These are phyloP conservation scores for Bombus confusus DNA, from an alignment of 1,140 invertebrate species.

Conservation along the genomic window DNA sequence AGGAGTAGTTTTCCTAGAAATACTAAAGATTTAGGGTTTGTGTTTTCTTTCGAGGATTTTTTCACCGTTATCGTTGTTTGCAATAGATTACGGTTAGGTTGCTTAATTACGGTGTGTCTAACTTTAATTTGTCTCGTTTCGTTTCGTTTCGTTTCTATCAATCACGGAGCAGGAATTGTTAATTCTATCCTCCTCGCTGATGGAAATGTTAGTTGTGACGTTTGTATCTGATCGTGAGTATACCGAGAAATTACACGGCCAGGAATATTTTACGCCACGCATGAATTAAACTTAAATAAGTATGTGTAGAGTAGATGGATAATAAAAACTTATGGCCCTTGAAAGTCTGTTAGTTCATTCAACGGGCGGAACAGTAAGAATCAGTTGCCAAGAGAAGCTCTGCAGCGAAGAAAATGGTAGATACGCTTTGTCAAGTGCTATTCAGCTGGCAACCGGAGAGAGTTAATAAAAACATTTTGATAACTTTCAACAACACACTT, in stretches of 20 bases:
- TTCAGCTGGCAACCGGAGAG: background rate
- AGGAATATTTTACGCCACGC: too few relatives aligned
- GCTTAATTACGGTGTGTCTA: too few relatives aligned
- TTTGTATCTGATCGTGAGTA: too few relatives aligned
- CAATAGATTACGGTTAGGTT: too few relatives aligned
- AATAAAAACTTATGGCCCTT: too few relatives aligned
- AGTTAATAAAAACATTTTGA: conserved; percentile 3
- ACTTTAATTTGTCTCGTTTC: background rate
- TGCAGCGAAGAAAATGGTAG: background rate
- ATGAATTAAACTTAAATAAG: too few relatives aligned
- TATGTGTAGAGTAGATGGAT: too few relatives aligned
- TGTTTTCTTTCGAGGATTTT: background rate
- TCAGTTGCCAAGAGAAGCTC: background rate
- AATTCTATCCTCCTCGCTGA: too few relatives aligned
- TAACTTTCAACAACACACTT: too few relatives aligned
- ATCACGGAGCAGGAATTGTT: background rate
- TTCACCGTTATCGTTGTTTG: too few relatives aligned
- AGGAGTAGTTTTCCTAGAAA: background rate
- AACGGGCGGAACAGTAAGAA: background rate
- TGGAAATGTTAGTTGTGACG: too few relatives aligned
- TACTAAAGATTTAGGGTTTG: background rate
- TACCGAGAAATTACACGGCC: too few relatives aligned
- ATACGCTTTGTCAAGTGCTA: background rate
- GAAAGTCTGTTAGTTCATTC: background rate
- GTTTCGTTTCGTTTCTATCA: background rate